Base-by-base conservation (phyloP, 2,888 invertebrate species). In the Ennomos quercinarius region DNA sequence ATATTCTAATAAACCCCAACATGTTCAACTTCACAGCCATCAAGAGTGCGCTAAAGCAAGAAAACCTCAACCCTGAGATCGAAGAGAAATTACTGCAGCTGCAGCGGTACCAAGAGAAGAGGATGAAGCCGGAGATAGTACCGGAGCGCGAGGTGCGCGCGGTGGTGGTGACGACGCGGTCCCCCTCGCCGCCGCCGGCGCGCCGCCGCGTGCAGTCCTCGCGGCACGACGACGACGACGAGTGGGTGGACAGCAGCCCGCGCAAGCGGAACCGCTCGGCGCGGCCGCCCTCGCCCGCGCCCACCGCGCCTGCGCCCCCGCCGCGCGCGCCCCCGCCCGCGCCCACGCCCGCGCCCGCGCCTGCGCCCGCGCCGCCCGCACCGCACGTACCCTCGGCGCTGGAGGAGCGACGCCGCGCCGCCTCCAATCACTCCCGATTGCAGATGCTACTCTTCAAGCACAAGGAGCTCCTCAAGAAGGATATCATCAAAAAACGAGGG, bases 381-480 rank as follows among this genome's bases (percentile, higher is more conserved):
- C 83, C 81, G 92, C 87, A 70, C 64, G 46, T 50, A 40, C 42
- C 54, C 40, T 37, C 56, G 42, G 79, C 71, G 63, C 77, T 73
- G 51, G 93, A 83, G 58, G 94, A 93, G 71, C 93, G 87, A 64
- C 94, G 89, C 61, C 94, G 87, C 70, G 93, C 86, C 78, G 93
- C 90, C 69, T 92, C 92, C 76, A 94, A 85, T 69, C 93, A 87
- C 81, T 94, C 93, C 10, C 93, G 94, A 70, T 94, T 96, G 64
- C 95, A 96, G 80, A 95, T 96, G 79, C 92, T 96, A 40, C 93
- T 98, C 17, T 96, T 96, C 83, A 95, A 97, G 73, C 98, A 98
- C 76, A 98, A 98, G 80, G 98, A 98, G 83, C 92, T 96, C 72
- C 94, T 99, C 47, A 98, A 98, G 85, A 98, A 97, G 79, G 98